Evolutionary conservation across 2,797 vertebrate species (phyloP), one percentile per base, ranked within the genome.

Genomic region (Scomberomorus guttatus): DNA sequence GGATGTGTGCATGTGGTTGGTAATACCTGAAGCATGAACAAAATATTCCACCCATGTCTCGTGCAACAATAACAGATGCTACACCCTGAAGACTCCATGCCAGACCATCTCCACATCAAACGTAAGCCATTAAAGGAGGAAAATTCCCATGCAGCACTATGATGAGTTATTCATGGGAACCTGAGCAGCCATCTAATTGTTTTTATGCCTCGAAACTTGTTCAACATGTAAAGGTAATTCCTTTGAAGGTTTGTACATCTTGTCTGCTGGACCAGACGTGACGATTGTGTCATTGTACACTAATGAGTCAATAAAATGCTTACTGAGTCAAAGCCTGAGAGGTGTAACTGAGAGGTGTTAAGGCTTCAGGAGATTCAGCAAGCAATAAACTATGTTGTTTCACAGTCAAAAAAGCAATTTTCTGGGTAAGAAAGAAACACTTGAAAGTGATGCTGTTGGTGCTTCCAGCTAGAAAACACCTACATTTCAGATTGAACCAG

Each of bases 51-150:
- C 77, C 80, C 68, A 67, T 27, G 81, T 84, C 83, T 90, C 20
- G 0, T 83, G 17, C 54, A 85, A 90, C 68, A 90, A 90, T 63
- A 80, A 63, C 56, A 79, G 48, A 24, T 25, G 68, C 63, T 86
- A 77, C 89, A 2, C 92, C 93, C 87, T 82, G 74, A 61, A 58
- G 75, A 63, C 72, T 70, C 27, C 75, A 73, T 68, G 66, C 29
- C 50, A 65, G 62, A 32, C 72, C 22, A 34, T 72, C 66, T 80
- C 80, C 70, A 91, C 87, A 89, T 92, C 87, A 93, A 90, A 91
- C 87, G 72, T 32, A 48, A 67, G 14, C 62, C 46, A 72, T 63
- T 73, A 72, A 42, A 69, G 22, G 57, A 67, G 55, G 32, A 80
- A 63, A 51, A 75, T 91, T 93, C 89, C 85, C 91, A 93, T 80